Evolutionary conservation across 2,113 vertebrate species (phyloP).

Genomic region (Glareola pratincola): DNA sequence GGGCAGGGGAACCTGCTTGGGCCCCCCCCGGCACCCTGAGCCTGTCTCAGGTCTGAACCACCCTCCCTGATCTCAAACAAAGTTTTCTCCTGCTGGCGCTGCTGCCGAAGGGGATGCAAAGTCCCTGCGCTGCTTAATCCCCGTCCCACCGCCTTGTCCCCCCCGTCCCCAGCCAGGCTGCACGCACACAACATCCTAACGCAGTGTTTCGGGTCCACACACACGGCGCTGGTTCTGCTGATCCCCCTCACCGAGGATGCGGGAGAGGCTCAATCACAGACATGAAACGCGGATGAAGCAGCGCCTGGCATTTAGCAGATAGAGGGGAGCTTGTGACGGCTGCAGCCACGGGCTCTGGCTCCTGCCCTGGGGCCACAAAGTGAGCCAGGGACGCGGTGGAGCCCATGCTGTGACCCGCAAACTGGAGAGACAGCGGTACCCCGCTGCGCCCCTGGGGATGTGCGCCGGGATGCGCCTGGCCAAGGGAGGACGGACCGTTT

Average conservation of each 20-base stretch:
- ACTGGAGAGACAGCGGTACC: not conserved
- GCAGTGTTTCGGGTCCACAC: not conserved
- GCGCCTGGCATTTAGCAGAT: not conserved
- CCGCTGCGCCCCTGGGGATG: accelerated
- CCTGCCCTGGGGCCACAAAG: not conserved
- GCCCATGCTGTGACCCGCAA: not conserved
- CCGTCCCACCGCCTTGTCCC: not conserved
- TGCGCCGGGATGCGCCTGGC: no score
- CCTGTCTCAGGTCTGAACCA: not conserved
- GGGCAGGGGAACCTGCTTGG: not conserved
- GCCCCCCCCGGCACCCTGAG: not conserved
- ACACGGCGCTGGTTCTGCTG: not conserved
- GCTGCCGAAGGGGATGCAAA: not conserved
- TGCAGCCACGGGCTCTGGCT: not conserved
- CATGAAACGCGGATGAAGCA: not conserved
- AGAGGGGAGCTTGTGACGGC: not conserved
- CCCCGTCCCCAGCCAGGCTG: not conserved
- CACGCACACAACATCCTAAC: not conserved
- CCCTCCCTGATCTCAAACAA: not conserved
- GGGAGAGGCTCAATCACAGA: not conserved
- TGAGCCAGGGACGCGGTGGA: not conserved
- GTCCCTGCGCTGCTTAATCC: not conserved
- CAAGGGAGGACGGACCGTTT: not conserved
- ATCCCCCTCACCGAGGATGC: not conserved
- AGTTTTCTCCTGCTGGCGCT: not conserved